Evolutionary conservation across 2,113 vertebrate species (phyloP), one percentile per base, ranked within the genome.

Genomic region (Notechis scutatus): DNA sequence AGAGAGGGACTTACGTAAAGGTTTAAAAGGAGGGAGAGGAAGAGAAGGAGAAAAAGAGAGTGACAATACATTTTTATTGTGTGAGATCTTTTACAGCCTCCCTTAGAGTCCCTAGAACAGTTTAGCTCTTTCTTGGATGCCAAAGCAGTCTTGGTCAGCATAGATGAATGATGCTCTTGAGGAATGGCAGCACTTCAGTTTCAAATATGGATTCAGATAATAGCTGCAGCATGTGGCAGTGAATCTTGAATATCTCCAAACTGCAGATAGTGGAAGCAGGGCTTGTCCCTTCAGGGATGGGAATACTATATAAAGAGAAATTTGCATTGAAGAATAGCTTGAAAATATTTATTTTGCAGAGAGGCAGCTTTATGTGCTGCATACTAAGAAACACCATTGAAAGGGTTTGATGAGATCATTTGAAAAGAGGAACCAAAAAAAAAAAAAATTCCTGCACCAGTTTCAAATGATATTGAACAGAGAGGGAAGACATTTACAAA

Each of bases 191-290:
- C 57, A 47, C 90, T 96, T 96, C 50, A 93, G 23, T 92, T 92
- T 95, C 59, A 94, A 88, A 93, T 24, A 96, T 93, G 39, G 91
- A 96, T 96, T 96, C 89, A 95, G 21, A 90, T 91, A 95, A 90
- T 96, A 94, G 94, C 94, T 96, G 52, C 5, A n/a, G 85, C 93
- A 94, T 94, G 88, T 91, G 69, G n/a, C 85, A 94, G 64, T 90
- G 81, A 86, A 93, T 93, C 91, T 94, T 94, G 55, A 91, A 89
- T 91, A 93, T 47, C 94, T 91, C 24, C 74, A 95, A 96, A 95
- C 18, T 95, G 56, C 42, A 93, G n/a, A 81, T 91, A 87, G 92
- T 24, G 29, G 39, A 93, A 55, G 15, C 1, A 95, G 94, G 87
- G 91, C 0, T 0, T 34, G 20, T 94, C 94, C 5, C 94, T 95